phyloP scores from a whole-genome alignment of 2,888 invertebrate species.

The Liodrosophila aerea region DNA sequence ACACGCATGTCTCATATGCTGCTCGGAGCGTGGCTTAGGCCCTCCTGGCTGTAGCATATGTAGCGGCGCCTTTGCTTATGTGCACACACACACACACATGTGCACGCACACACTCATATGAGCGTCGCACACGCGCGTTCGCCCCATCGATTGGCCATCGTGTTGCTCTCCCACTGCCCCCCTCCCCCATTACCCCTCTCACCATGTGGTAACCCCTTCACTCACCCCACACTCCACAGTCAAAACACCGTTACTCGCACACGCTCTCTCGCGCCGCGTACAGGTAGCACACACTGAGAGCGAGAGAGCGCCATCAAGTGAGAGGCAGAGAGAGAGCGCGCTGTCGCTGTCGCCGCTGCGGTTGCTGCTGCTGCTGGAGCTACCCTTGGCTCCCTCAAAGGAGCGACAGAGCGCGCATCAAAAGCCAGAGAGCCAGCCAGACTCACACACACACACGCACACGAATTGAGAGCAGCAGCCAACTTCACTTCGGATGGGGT shows the following conservation, averaged over 20 bases:
- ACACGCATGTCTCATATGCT: constrained; percentile 40
- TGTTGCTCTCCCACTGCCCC: constrained; percentile 58
- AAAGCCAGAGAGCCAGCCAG: constrained; percentile 14
- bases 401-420: constrained; percentile 4
- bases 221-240: constrained; percentile 36
- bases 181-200: constrained; percentile 1
- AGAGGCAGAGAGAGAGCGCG: constrained; percentile 11
- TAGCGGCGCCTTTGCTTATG: constrained; percentile 61
- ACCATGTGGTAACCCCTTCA: neutral
- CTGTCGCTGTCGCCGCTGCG: constrained; percentile 8
- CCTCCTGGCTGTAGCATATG: constrained; percentile 62
- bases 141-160: constrained; percentile 71
- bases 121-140: constrained; percentile 73
- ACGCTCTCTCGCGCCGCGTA: constrained; percentile 40
- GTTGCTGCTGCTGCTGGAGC: constrained; percentile 13
- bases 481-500: constrained; percentile 46
- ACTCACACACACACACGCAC: constrained; percentile 2
- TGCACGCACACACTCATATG: constrained; percentile 35
- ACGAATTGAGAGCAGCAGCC: constrained; percentile 4
- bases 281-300: constrained; percentile 41
- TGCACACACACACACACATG: constrained; percentile 36
- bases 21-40: constrained; percentile 24
- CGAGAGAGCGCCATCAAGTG: constrained; percentile 14
- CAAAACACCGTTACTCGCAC: constrained; percentile 38
- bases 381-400: constrained; percentile 33